A percentile compares a stretch with the other conserved stretches of the same genome.
These are phyloP conservation scores for Sorex maritimensis DNA, from an alignment of 2,797 vertebrate species.

Conservation along the genomic window DNA sequence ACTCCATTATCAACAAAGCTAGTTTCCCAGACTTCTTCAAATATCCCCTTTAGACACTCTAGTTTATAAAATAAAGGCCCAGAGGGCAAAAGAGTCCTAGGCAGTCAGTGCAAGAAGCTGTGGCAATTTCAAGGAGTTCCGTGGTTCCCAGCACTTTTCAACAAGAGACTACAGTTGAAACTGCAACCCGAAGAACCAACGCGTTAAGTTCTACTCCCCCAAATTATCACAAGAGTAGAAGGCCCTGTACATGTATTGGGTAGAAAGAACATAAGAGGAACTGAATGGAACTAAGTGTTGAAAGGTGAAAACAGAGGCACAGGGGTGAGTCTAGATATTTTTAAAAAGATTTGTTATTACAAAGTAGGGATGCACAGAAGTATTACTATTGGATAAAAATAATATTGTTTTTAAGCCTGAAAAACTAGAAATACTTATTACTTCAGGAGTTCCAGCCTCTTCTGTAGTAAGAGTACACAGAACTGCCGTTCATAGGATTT, in stretches of 20 bases:
- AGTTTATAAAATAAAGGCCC: conserved; percentile 41
- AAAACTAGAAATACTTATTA: background rate
- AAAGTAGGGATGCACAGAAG: background rate
- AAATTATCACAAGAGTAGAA: background rate
- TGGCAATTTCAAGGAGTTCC: background rate
- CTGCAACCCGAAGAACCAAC: background rate
- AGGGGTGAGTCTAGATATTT: background rate
- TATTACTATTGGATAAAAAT: background rate
- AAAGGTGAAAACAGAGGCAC: background rate
- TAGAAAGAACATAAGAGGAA: background rate
- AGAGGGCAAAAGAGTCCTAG: conserved; percentile 17
- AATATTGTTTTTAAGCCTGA: background rate
- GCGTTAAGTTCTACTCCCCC: background rate
- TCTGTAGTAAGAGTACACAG: background rate
- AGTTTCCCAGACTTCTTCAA: conserved; percentile 33
- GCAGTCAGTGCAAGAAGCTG: background rate
- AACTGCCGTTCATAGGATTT: background rate
- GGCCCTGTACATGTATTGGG: background rate
- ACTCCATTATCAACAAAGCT: conserved; percentile 29
- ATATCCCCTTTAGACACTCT: background rate
- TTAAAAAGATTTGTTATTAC: background rate
- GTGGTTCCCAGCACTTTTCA: background rate
- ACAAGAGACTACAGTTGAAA: background rate
- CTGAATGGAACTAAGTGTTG: background rate
- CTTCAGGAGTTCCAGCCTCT: background rate